Base-by-base conservation (phyloP, 2,888 invertebrate genomes). In the Clepsis dumicolana region DNA sequence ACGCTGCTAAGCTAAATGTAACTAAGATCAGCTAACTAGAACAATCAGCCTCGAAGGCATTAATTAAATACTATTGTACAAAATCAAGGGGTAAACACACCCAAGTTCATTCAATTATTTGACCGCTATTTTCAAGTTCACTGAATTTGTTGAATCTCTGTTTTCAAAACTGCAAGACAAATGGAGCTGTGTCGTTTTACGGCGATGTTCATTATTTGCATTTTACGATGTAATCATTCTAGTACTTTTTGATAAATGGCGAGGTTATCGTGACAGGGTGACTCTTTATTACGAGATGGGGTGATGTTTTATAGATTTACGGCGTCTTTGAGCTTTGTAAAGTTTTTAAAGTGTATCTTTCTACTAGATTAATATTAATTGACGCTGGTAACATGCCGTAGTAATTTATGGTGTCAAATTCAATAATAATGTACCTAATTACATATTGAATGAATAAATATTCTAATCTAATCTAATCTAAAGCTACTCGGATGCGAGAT, bases 121-220 rank as follows among this genome's bases (percentile, higher is more conserved):
- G 25, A 41, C 10, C 41, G 16, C 52, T 24, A 12, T 29, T 29
- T 29, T 12, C 18, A 21, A 21, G 32, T 35, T 14, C 32, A 41
- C 41, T 41, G 12, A 59, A 59, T 59, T 59, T 41, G 25, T 56
- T 56, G 21, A 56, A 52, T 52, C 52, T 25, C 56, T 32, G 18
- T 32, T 35, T 56, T 32, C 10, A 10, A 21, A 32, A 56, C 56
- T 32, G 56, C 14, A 35, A 56, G 56, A 56, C 56, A 35, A 35
- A 56, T 21, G 32, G 21, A 4, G 5, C 32, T 5, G 32, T 18
- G 21, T 56, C 56, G 56, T 56, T 35, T 27, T 21, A 7, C 56
- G 7, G 21, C 12, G 4, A 35, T 32, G 56, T 32, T 35, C 32
- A 32, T 21, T 35, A 14, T 32, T 56, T 56, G 1, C 56, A 56